phyloP scores from a whole-genome alignment of 1,140 invertebrate genomes.

The Notospermus geniculatus region DNA sequence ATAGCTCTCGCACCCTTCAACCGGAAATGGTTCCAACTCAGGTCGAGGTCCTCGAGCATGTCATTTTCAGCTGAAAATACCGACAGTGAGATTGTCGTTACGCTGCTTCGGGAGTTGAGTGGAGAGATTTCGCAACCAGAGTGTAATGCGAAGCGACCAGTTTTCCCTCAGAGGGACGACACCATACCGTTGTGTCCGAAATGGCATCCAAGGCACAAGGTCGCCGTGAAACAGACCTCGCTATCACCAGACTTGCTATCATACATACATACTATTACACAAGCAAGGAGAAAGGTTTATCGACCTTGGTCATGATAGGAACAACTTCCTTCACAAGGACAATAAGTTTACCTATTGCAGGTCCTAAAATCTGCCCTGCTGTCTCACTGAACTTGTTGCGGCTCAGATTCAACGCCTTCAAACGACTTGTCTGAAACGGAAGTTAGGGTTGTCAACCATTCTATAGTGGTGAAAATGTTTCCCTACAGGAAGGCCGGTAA shows the following conservation, averaged over 20 bases:
- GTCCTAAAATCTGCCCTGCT: slow-evolving; percentile 25
- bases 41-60: slow-evolving; percentile 37
- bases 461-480: background rate
- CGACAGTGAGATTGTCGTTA: background rate
- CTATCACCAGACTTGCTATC: background rate
- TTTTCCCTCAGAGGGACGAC: background rate
- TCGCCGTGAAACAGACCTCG: background rate
- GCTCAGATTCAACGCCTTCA: slow-evolving; percentile 28
- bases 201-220: background rate
- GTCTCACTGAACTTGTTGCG: slow-evolving; percentile 34
- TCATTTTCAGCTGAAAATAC: slow-evolving; percentile 35
- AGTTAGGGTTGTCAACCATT: background rate
- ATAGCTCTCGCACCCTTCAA: slow-evolving; percentile 30
- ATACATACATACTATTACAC: too few species aligned
- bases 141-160: background rate
- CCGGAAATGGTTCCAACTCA: slow-evolving; percentile 52
- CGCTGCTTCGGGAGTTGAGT: background rate
- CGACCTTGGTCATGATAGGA: too few species aligned
- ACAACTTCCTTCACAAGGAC: too few species aligned
- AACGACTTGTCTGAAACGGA: slow-evolving; percentile 25
- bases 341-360: slow-evolving; percentile 32
- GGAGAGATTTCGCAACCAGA: background rate
- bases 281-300: too few species aligned
- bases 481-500: too few species aligned
- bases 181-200: background rate